Base-by-base conservation (phyloP, 2,888 invertebrate species). In the Xanthorhoe spadicearia region DNA sequence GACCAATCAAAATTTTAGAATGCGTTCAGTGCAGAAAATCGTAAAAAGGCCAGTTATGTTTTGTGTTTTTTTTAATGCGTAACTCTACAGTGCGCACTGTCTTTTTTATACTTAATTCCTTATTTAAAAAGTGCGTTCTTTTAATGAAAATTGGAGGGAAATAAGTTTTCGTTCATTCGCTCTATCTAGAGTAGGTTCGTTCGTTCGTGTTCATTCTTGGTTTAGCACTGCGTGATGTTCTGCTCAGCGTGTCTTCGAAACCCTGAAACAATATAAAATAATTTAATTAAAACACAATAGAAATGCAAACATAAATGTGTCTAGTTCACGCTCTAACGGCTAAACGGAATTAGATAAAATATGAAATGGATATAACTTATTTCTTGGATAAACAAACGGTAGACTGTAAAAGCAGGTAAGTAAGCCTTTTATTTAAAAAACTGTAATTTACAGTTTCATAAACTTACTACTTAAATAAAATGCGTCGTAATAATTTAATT, bases 141-240 rank as follows among this genome's bases (percentile, higher is more conserved):
- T 64, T 58, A 18, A 52, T 10, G 32, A 18, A 57, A 55, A 32
- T 49, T 53, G 51, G 52, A 56, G 60, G 56, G 48, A 53, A 55
- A 61, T 17, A 35, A 17, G n/a, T 43, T n/a, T 38, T 54, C 35
- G 50, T 55, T 53, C 60, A 57, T 56, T 64, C 61, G 56, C 63
- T 67, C 67, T 51, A 60, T 67, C 59, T 28, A 51, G 19, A 35
- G 28, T 38, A 43, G 7, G 69, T 78, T 88, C 87, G 86, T 83
- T 87, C 87, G 88, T 84, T 88, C 83, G 87, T 81, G 78, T 82
- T 80, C 71, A 64, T 61, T 84, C 84, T 82, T 78, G 75, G 77
- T 85, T 84, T 83, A 53, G 64, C 74, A 65, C 54, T 51, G 49
- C 49, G 57, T 65, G 69, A 4, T 32, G 32, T 68, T 35, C 54